Evolutionary conservation across 2,888 invertebrate genomes (phyloP).

Genomic region (Diaphora mendica): DNA sequence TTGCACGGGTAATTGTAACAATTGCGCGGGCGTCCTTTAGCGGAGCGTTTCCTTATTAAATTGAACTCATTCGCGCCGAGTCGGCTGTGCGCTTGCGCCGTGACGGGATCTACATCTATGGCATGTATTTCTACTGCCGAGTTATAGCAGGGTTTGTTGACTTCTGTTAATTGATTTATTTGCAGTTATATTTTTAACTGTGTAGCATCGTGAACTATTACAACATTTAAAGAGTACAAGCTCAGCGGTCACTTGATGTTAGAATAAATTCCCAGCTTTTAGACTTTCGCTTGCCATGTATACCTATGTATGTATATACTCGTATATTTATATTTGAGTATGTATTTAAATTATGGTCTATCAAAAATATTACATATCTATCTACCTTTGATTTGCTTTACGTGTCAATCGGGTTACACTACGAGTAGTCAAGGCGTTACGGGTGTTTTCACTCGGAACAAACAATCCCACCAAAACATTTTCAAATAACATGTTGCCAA

Average conservation of each 20-base stretch:
- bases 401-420: not conserved
- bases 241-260: not conserved
- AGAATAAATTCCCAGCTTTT: too few relatives aligned
- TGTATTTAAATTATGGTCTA: too few relatives aligned
- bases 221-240: not conserved
- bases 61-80: slow-evolving; percentile 52
- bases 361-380: too few relatives aligned
- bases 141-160: slow-evolving; percentile 44
- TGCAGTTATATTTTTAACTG: not conserved
- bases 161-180: slow-evolving; percentile 20
- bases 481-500: too few relatives aligned
- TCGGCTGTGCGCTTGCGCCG: slow-evolving; percentile 10
- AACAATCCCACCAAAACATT: too few relatives aligned
- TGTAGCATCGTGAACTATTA: not conserved
- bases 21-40: slow-evolving; percentile 76
- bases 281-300: too few relatives aligned
- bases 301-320: too few relatives aligned
- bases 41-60: slow-evolving; percentile 67
- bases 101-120: slow-evolving; percentile 12
- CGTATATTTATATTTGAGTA: too few relatives aligned
- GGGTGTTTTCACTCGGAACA: not conserved
- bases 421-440: too few relatives aligned
- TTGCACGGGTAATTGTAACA: slow-evolving; percentile 69
- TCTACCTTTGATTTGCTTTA: not conserved
- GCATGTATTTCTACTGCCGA: slow-evolving; percentile 30